Conservation (phyloP, 2,113 vertebrate species). For the Meleagris gallopavo region DNA sequence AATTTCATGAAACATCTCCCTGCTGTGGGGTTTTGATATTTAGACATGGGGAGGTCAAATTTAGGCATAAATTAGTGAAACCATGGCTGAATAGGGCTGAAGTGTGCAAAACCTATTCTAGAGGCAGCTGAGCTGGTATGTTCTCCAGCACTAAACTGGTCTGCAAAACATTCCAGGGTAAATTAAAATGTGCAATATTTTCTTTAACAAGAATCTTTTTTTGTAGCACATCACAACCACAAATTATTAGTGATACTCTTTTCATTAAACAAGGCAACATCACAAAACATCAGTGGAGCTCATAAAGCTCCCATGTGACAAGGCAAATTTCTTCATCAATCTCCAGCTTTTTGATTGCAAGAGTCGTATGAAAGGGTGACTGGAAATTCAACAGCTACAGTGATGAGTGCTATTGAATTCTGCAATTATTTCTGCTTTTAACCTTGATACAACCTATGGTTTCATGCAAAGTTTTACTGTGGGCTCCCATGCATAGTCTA, state of each 20-base stretch:
- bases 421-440: not conserved
- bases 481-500: not conserved
- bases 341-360: not conserved
- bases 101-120: rapidly evolving
- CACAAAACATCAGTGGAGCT: rapidly evolving
- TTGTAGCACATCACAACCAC: not conserved
- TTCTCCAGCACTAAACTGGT: not conserved
- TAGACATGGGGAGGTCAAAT: rapidly evolving
- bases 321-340: not conserved
- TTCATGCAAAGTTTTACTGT: not conserved
- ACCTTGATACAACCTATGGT: not conserved
- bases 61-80: not conserved
- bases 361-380: not conserved
- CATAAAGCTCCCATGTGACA: not conserved
- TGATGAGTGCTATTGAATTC: not conserved
- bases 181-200: not conserved
- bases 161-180: not conserved
- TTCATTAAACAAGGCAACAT: not conserved
- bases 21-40: not conserved
- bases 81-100: not conserved
- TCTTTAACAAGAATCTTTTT: not conserved
- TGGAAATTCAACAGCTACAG: not conserved
- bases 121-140: not conserved
- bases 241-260: not conserved
- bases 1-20: not conserved